These are phyloP conservation scores for Dendropsophus ebraccatus DNA, from an alignment of 2,113 vertebrate genomes.

Conservation along the genomic window DNA sequence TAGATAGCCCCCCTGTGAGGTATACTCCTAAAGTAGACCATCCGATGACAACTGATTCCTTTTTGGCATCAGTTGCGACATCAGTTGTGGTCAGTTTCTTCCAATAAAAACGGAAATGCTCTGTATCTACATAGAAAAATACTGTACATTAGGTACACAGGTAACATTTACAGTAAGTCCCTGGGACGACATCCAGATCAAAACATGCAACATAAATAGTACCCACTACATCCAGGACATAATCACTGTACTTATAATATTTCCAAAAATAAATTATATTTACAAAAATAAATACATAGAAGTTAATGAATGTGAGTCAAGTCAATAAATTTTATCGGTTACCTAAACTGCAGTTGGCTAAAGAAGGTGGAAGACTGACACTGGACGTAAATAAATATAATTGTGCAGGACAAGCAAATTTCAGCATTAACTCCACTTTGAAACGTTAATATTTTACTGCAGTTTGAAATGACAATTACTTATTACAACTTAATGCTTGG, in stretches of 20 bases:
- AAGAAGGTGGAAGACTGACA: background rate
- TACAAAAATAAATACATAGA: background rate
- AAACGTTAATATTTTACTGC: conserved; percentile 46
- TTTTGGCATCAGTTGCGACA: too few relatives aligned
- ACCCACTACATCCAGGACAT: background rate
- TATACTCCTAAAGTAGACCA: too few relatives aligned
- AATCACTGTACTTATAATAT: background rate
- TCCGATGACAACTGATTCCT: too few relatives aligned
- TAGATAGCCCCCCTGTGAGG: too few relatives aligned
- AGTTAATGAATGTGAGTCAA: background rate
- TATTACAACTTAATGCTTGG: conserved; percentile 39
- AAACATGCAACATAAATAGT: too few relatives aligned
- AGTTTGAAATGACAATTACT: conserved; percentile 39
- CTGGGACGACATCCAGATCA: background rate
- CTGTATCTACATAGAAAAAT: too few relatives aligned
- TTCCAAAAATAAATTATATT: too few relatives aligned
- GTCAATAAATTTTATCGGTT: background rate
- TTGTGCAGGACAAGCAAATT: conserved; percentile 30
- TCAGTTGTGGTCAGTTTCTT: too few relatives aligned
- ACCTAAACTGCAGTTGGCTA: background rate
- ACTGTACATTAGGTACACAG: too few relatives aligned
- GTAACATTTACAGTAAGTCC: background rate
- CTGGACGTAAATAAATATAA: background rate
- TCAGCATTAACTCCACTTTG: background rate
- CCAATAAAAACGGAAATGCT: too few relatives aligned